Conservation (phyloP, 2,797 vertebrate genomes). For the Enteromius treurensis region DNA sequence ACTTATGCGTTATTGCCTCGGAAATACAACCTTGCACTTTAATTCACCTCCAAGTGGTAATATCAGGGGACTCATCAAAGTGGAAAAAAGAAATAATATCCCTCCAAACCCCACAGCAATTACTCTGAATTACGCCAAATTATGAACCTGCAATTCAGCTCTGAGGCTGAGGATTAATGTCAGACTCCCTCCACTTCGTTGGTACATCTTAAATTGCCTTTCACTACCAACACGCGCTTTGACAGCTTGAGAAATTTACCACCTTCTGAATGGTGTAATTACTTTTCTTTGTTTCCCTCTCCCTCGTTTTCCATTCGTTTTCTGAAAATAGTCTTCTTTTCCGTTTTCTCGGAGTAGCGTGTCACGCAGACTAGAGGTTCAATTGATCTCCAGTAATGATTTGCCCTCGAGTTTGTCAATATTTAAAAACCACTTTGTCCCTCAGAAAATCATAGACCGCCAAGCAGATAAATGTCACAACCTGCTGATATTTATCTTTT, state of each 20-base stretch:
- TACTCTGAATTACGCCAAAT: slow-evolving; percentile 60
- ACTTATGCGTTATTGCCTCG: slow-evolving; percentile 30
- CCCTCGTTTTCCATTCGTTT: neutral
- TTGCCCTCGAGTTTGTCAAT: slow-evolving; percentile 65
- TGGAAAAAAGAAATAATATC: slow-evolving; percentile 54
- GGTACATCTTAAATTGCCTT: slow-evolving; percentile 57
- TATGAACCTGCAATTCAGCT: slow-evolving; percentile 56
- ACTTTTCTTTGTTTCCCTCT: slow-evolving; percentile 37
- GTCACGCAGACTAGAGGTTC: slow-evolving; percentile 16
- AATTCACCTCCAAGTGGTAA: slow-evolving; percentile 57
- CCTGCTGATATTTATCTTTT: slow-evolving; percentile 69
- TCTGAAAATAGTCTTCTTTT: neutral
- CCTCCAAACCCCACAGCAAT: slow-evolving; percentile 51
- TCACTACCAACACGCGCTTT: slow-evolving; percentile 38
- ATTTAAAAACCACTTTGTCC: slow-evolving; percentile 67
- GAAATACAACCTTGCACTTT: slow-evolving; percentile 56
- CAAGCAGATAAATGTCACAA: slow-evolving; percentile 68
- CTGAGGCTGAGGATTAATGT: slow-evolving; percentile 48
- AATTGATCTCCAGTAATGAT: slow-evolving; percentile 62
- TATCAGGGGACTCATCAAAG: slow-evolving; percentile 59
- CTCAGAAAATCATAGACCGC: slow-evolving; percentile 61
- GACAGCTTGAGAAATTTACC: slow-evolving; percentile 55
- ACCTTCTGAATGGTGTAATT: slow-evolving; percentile 50
- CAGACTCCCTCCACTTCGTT: slow-evolving; percentile 40
- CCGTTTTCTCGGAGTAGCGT: neutral